phyloP scores from a whole-genome alignment of 2,113 vertebrate genomes.

The Andinoacara biseriatus region DNA sequence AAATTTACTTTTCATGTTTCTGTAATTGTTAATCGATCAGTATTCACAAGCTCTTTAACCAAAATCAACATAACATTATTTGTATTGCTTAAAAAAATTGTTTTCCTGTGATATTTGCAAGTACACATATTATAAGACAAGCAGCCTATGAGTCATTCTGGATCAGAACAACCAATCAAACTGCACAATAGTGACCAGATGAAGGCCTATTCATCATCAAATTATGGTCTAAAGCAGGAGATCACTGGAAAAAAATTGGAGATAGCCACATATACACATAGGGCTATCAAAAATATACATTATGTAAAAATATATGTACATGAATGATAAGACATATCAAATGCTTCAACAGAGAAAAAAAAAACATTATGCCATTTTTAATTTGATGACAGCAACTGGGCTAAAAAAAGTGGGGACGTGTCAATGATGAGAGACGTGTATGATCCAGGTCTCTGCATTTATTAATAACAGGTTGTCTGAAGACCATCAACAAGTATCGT shows the following conservation, averaged over 20 bases:
- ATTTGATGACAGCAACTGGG: background rate
- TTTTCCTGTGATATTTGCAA: background rate
- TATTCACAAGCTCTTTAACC: background rate
- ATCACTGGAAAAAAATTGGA: background rate
- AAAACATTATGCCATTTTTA: background rate
- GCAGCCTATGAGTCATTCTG: background rate
- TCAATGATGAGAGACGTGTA: too few species aligned
- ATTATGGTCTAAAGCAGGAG: slow-evolving; percentile 1
- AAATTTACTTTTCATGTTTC: background rate
- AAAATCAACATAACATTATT: background rate
- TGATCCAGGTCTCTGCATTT: too few species aligned
- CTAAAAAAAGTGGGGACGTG: too few species aligned
- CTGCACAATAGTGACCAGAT: slow-evolving; percentile 29
- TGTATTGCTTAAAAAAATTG: background rate
- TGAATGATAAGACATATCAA: background rate
- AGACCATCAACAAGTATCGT: too few species aligned
- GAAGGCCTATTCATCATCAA: slow-evolving; percentile 29
- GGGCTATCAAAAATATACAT: background rate
- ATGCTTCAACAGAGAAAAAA: background rate
- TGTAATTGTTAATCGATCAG: background rate
- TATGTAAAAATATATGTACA: too few species aligned
- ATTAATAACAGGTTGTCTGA: too few species aligned
- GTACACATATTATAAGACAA: background rate
- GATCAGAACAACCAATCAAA: slow-evolving; percentile 23
- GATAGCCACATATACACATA: background rate